Evolutionary conservation across 2,888 invertebrate genomes (phyloP), one percentile per base, ranked within the genome.

Genomic region (Parnassius smintheus): DNA sequence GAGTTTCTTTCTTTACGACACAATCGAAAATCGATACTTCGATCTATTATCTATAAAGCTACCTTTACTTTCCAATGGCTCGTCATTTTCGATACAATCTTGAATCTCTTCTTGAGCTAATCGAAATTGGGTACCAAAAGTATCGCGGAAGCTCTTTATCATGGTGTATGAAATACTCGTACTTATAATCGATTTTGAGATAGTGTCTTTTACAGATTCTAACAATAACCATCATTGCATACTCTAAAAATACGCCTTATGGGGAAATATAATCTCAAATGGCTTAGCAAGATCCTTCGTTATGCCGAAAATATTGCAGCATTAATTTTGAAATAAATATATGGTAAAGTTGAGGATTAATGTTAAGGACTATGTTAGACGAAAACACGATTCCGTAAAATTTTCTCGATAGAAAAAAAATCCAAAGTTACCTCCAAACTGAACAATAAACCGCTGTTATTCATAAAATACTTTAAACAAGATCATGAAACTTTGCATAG

Each of bases 91-190:
- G 22, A 22, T 44, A 44, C 55, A 13, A 45, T 55, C 44, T 44
- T 8, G 42, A 55, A 45, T 55, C 55, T 44, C 42, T 55, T 55
- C 55, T 44, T 53, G 7, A 13, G 2, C 55, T 45, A 55, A 45
- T 55, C 55, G 44, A 55, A 55, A 55, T 55, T 42, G 9, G 44
- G 13, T 55, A 44, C 18, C 22, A 13, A 45, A n/a, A 42, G 42
- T 45, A 22, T 9, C 22, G 12, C 18, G 42, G 54, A 22, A 11
- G 42, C 3, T 25, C 11, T 51, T 51, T 12, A 25, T 51, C 9
- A 25, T 25, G 51, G 2, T 51, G 9, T 13, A 25, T 51, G 7
- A 49, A 49, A 13, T 8, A 9, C 13, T 49, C 13, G 49, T 49
- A 9, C 35, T 35, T 35, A 35, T 35, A 49, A 13, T 49, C 13